Percentiles rank a stretch among this genome's conserved stretches.
phyloP scores from a whole-genome alignment of 1,140 invertebrate genomes.

The Nasonia giraulti region DNA sequence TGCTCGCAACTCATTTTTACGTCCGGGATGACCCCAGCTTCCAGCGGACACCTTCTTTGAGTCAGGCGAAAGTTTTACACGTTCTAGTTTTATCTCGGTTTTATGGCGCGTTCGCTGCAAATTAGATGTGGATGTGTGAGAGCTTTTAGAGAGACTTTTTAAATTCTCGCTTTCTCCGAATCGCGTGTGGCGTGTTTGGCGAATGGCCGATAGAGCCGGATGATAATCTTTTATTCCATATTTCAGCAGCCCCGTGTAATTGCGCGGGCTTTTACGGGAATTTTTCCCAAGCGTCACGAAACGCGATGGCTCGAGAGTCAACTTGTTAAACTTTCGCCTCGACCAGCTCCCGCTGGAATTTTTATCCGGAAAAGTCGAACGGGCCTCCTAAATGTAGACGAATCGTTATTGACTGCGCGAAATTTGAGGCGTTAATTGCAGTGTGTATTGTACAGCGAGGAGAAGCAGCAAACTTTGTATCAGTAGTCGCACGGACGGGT shows the following conservation, averaged over 20 bases:
- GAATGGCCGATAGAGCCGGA: background rate
- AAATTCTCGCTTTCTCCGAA: background rate
- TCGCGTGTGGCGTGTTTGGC: background rate
- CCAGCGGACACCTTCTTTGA: background rate
- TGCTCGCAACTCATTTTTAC: too few relatives aligned
- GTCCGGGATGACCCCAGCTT: background rate
- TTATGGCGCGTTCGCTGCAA: constrained; percentile 13
- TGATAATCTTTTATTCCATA: constrained; percentile 14
- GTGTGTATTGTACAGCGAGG: too few relatives aligned
- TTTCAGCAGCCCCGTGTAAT: background rate
- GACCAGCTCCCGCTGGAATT: background rate
- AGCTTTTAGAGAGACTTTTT: constrained; percentile 7
- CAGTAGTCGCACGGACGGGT: background rate
- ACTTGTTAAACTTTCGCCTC: constrained; percentile 36
- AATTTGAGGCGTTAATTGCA: background rate
- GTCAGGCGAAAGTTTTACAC: constrained; percentile 10
- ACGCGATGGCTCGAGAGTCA: background rate
- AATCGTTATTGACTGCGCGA: too few relatives aligned
- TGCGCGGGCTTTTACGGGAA: background rate
- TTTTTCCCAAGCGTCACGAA: background rate
- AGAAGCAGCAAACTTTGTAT: background rate
- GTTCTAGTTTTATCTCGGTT: constrained; percentile 26
- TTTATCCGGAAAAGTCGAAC: background rate
- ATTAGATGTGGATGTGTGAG: constrained; percentile 36
- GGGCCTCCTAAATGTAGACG: too few relatives aligned